These are phyloP conservation scores for Catocala nupta DNA, from an alignment of 2,888 invertebrate genomes.

Conservation along the genomic window DNA sequence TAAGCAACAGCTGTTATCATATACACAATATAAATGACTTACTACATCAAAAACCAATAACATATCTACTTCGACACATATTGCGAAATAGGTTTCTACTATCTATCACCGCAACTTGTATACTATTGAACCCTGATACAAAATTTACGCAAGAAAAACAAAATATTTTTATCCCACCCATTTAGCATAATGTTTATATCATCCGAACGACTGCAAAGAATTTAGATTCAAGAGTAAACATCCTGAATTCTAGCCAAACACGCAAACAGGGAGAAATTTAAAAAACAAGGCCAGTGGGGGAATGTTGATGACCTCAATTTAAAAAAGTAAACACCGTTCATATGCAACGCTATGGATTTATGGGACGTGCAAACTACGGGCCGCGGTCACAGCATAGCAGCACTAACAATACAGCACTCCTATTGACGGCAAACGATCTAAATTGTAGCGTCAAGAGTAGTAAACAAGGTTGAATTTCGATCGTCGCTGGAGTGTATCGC, in stretches of 20 bases:
- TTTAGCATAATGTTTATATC: background rate
- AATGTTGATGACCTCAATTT: slow-evolving; percentile 46
- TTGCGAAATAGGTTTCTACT: too few relatives aligned
- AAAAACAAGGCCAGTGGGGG: slow-evolving; percentile 35
- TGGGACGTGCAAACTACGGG: slow-evolving; percentile 33
- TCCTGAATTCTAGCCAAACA: slow-evolving; percentile 61
- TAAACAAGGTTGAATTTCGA: slow-evolving; percentile 32
- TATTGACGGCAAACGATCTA: slow-evolving; percentile 22
- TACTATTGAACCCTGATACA: too few relatives aligned
- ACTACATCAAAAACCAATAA: too few relatives aligned
- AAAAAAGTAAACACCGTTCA: slow-evolving; percentile 44
- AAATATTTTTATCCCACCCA: background rate
- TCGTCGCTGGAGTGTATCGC: slow-evolving; percentile 26
- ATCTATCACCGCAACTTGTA: too few relatives aligned
- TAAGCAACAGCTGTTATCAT: too few relatives aligned
- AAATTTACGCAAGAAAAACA: background rate
- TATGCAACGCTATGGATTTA: slow-evolving; percentile 43
- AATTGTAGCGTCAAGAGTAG: slow-evolving; percentile 21
- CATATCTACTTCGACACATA: too few relatives aligned
- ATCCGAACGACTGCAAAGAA: slow-evolving; percentile 23
- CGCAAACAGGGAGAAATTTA: slow-evolving; percentile 42
- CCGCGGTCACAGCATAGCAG: slow-evolving; percentile 24
- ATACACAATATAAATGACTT: too few relatives aligned
- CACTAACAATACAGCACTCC: slow-evolving; percentile 39
- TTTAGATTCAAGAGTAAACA: slow-evolving; percentile 50